Conservation (phyloP, 2,113 vertebrate genomes). For the Siphamia tubifer region DNA sequence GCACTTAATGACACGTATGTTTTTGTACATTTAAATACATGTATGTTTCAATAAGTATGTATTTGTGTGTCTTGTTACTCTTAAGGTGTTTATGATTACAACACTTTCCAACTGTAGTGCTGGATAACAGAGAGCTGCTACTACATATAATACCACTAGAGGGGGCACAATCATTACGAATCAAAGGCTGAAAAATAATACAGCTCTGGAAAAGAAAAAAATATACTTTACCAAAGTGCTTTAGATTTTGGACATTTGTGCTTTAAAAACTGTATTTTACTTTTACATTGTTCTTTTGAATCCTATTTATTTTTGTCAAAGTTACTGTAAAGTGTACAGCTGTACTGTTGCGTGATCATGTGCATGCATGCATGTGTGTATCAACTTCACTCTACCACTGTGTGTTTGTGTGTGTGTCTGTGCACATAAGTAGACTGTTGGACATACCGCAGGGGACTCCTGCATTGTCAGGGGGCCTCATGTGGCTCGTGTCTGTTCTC, state of each 20-base stretch:
- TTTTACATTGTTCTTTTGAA: background rate
- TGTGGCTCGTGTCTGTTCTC: constrained; percentile 82
- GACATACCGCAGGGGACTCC: constrained; percentile 67
- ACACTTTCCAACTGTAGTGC: background rate
- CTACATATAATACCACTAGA: constrained; percentile 59
- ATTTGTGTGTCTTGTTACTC: background rate
- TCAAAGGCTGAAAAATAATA: background rate
- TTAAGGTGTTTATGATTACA: background rate
- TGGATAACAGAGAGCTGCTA: background rate
- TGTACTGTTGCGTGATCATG: constrained; percentile 22
- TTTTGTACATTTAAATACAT: background rate
- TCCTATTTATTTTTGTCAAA: background rate
- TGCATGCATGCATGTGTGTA: constrained; percentile 9
- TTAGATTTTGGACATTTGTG: background rate
- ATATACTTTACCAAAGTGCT: background rate
- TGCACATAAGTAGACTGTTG: constrained; percentile 43
- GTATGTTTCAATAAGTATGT: background rate
- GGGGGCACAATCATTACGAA: constrained; percentile 60
- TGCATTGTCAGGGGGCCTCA: constrained; percentile 78
- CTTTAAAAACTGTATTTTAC: background rate
- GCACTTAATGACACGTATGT: background rate
- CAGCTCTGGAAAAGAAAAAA: background rate
- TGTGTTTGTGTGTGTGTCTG: constrained; percentile 13
- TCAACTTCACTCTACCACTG: background rate
- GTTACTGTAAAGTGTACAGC: background rate